phyloP scores from a whole-genome alignment of 2,113 vertebrate species.

The Myotis brandtii region DNA sequence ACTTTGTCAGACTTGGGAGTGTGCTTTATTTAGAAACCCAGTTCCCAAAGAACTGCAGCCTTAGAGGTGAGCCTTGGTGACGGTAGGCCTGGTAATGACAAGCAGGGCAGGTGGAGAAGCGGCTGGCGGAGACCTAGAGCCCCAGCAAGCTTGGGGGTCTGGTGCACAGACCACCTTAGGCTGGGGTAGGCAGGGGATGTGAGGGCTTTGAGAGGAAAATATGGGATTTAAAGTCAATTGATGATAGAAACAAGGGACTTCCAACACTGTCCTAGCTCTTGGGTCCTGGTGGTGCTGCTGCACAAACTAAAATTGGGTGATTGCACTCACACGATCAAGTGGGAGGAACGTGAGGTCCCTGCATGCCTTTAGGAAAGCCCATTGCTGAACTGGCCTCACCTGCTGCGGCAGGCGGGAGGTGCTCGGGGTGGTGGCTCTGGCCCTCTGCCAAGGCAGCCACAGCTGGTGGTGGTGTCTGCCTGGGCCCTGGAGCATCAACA shows the following conservation, averaged over 20 bases:
- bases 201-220: background rate
- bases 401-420: background rate
- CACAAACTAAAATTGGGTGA: too few relatives aligned
- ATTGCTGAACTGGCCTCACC: fast-evolving
- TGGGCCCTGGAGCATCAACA: background rate
- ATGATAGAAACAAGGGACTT: too few relatives aligned
- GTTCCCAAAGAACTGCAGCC: background rate
- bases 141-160: fast-evolving
- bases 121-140: background rate
- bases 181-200: background rate
- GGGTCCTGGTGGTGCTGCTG: fast-evolving
- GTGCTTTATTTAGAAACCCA: background rate
- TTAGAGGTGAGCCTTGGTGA: too few relatives aligned
- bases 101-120: fast-evolving
- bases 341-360: background rate
- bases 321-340: background rate
- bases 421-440: background rate
- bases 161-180: background rate
- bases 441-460: too few relatives aligned
- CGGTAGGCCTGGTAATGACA: fast-evolving
- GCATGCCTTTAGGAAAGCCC: background rate
- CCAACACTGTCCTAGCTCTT: fast-evolving
- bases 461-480: too few relatives aligned
- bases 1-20: background rate
- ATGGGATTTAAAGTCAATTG: fast-evolving